Evolutionary conservation across 1,140 invertebrate species (phyloP).

Genomic region (Drosophila subpulchrella): DNA sequence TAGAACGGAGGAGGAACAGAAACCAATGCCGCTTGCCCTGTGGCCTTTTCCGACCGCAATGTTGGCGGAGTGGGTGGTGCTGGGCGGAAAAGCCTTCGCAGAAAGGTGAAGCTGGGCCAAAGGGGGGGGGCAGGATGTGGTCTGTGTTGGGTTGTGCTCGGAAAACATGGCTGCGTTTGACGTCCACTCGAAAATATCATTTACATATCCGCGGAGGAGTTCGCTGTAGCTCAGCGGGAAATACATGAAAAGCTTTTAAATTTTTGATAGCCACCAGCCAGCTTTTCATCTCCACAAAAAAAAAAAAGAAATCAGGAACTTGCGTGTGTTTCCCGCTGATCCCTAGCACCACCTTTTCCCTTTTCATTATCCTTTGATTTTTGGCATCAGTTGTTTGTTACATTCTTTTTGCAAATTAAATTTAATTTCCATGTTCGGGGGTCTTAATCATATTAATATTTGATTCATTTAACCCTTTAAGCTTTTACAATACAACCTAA

Average conservation of each 20-base stretch:
- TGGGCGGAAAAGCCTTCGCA: slow-evolving; percentile 12
- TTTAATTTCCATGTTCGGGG: slow-evolving; percentile 46
- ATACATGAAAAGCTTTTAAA: slow-evolving; percentile 72
- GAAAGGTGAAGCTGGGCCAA: not conserved
- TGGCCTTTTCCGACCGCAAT: slow-evolving; percentile 73
- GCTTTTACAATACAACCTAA: slow-evolving; percentile 18
- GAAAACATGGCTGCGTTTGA: slow-evolving; percentile 67
- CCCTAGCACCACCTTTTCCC: slow-evolving; percentile 7
- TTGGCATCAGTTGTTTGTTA: slow-evolving; percentile 32
- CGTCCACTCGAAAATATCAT: slow-evolving; percentile 80
- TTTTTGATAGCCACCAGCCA: slow-evolving; percentile 57
- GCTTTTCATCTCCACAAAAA: slow-evolving; percentile 15
- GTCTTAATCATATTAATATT: slow-evolving; percentile 37
- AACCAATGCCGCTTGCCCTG: slow-evolving; percentile 55
- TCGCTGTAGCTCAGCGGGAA: slow-evolving; percentile 34
- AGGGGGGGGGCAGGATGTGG: not conserved
- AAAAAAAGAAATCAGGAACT: not conserved
- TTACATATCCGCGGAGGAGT: slow-evolving; percentile 70
- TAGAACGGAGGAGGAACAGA: slow-evolving; percentile 46
- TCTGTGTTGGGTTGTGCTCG: not conserved
- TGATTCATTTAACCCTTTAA: slow-evolving; percentile 32
- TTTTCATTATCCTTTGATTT: slow-evolving; percentile 29
- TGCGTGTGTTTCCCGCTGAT: slow-evolving; percentile 25
- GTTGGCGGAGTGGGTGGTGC: slow-evolving; percentile 23
- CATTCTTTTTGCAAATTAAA: slow-evolving; percentile 52